A percentile compares a stretch with the other conserved stretches of the same genome.
phyloP scores from a whole-genome alignment of 2,888 invertebrate species.

The Beris morrisii region DNA sequence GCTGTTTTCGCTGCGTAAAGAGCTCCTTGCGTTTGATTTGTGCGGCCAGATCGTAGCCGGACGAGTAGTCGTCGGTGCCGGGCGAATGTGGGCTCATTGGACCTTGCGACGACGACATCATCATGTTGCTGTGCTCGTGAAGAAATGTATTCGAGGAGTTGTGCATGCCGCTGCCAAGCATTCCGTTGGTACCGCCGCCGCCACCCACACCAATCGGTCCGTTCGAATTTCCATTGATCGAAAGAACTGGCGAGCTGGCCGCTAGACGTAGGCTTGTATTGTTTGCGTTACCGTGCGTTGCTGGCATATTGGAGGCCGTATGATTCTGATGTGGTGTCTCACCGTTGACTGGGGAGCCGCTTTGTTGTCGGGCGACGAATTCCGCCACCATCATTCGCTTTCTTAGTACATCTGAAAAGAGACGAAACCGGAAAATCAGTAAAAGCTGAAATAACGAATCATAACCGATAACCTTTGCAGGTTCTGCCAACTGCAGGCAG shows the following conservation, averaged over 20 bases:
- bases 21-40: slow-evolving; percentile 74
- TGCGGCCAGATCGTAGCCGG: slow-evolving; percentile 41
- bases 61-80: slow-evolving; percentile 17
- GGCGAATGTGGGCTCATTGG: slow-evolving; percentile 28
- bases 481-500: no score
- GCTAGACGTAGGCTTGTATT: slow-evolving; percentile 38
- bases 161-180: not conserved
- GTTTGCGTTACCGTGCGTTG: slow-evolving; percentile 44
- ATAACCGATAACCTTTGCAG: no score
- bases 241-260: slow-evolving; percentile 51
- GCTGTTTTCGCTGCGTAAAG: slow-evolving; percentile 87
- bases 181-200: not conserved
- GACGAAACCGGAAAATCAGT: not conserved
- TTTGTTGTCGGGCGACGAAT: slow-evolving; percentile 76
- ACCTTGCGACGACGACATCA: slow-evolving; percentile 13
- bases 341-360: slow-evolving; percentile 70
- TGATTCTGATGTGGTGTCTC: slow-evolving; percentile 59
- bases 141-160: not conserved
- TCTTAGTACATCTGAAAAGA: slow-evolving; percentile 41
- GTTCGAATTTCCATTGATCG: slow-evolving; percentile 55
- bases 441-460: no score
- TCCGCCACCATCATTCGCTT: slow-evolving; percentile 86
- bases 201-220: slow-evolving; percentile 46
- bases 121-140: slow-evolving; percentile 12
- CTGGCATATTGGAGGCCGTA: slow-evolving; percentile 57